These are phyloP conservation scores for Bolinopsis microptera DNA, from an alignment of 37 sponge, comb jelly and placozoan species.

Conservation along the genomic window DNA sequence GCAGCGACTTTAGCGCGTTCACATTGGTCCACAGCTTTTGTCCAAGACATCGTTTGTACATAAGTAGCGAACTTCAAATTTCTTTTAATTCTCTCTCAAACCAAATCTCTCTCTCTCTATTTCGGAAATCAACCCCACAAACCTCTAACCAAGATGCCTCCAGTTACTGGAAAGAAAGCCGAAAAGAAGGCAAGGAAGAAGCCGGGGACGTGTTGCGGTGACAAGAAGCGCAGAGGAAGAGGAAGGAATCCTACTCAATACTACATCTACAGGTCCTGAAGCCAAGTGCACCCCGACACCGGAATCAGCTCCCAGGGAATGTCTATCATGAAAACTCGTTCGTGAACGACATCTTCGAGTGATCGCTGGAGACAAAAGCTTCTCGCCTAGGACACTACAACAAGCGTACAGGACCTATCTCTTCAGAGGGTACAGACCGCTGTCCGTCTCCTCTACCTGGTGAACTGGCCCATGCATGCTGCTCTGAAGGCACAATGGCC, in stretches of 20 bases:
- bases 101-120: no score
- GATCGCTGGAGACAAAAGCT: constrained; percentile 87
- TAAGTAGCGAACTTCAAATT: no score
- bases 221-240: constrained; percentile 69
- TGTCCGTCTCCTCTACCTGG: constrained; percentile 89
- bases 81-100: no score
- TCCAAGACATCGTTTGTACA: no score
- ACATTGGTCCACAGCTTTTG: no score
- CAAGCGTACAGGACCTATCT: constrained; percentile 88
- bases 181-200: constrained; percentile 70
- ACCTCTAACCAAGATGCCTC: background rate
- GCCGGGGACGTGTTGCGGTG: constrained; percentile 66
- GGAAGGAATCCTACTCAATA: constrained; percentile 93
- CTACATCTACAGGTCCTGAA: constrained; percentile 96
- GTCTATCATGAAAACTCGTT: background rate
- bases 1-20: no score
- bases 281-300: constrained; percentile 67
- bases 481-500: constrained; percentile 90
- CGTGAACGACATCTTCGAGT: constrained; percentile 74
- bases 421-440: constrained; percentile 93
- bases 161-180: constrained; percentile 55
- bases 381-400: constrained; percentile 94
- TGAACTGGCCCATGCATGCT: constrained; percentile 93
- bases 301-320: background rate
- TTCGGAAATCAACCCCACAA: no score